Percentiles rank a stretch among this genome's conserved stretches.
phyloP scores from a whole-genome alignment of 2,888 invertebrate species.

The Acrobasis suavella region DNA sequence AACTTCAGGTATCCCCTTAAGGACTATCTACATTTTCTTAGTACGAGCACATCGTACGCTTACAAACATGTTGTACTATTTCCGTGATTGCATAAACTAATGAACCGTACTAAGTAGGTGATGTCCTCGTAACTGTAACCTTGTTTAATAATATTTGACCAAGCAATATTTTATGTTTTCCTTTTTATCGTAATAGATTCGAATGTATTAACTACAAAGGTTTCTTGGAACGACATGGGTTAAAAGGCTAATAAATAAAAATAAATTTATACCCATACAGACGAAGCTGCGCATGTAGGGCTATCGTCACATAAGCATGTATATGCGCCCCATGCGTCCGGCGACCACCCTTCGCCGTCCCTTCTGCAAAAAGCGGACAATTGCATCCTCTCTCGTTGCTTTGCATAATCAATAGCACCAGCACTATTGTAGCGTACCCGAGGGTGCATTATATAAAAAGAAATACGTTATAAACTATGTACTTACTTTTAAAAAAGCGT shows the following conservation, averaged over 20 bases:
- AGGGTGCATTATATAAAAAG: constrained; percentile 41
- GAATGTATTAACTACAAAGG: constrained; percentile 4
- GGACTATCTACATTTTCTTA: too few species aligned
- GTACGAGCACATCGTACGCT: too few species aligned
- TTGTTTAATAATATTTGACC: too few species aligned
- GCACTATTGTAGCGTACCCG: constrained; percentile 52
- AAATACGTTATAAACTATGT: constrained; percentile 26
- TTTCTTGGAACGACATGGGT: constrained; percentile 2
- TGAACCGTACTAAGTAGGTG: too few species aligned
- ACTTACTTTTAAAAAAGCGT: background rate
- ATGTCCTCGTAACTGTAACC: too few species aligned
- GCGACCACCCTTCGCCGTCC: constrained; percentile 52
- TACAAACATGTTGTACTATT: too few species aligned
- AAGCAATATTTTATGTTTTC: too few species aligned
- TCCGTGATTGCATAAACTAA: too few species aligned
- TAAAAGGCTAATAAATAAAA: constrained; percentile 27
- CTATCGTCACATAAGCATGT: constrained; percentile 35
- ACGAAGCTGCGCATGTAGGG: constrained; percentile 4
- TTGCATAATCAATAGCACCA: constrained; percentile 75
- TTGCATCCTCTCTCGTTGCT: constrained; percentile 65
- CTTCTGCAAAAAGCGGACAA: constrained; percentile 69
- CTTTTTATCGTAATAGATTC: background rate
- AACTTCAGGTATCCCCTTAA: too few species aligned
- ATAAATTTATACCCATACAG: constrained; percentile 22
- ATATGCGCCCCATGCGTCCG: constrained; percentile 52